Conservation (phyloP, 2,888 invertebrate species). For the Andrena hattorfiana region DNA sequence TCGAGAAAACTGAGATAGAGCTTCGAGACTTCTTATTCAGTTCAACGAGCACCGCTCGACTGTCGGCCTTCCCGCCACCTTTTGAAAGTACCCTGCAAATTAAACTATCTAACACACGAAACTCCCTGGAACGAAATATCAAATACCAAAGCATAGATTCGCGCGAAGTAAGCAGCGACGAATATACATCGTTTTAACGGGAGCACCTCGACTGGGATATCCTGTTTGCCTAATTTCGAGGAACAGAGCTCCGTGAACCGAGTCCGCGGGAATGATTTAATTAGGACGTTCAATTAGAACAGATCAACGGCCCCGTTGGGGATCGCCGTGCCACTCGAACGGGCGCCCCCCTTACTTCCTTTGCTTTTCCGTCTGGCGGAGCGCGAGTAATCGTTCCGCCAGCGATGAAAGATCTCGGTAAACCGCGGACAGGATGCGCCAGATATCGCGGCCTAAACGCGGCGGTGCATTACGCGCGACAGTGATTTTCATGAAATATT, state of each 20-base stretch:
- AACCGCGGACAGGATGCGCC: slow-evolving; percentile 2
- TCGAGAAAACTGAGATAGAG: too few species aligned
- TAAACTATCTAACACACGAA: too few species aligned
- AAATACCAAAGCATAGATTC: background rate
- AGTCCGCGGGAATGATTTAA: slow-evolving; percentile 53
- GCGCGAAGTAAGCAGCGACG: background rate
- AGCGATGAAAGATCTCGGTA: slow-evolving; percentile 22
- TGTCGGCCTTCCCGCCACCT: too few species aligned
- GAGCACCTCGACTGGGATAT: slow-evolving; percentile 32
- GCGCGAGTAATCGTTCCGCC: slow-evolving; percentile 3
- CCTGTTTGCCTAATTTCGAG: slow-evolving; percentile 43
- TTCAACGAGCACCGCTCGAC: too few species aligned
- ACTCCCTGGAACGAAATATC: too few species aligned
- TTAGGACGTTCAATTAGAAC: slow-evolving; percentile 58
- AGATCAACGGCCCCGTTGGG: slow-evolving; percentile 40
- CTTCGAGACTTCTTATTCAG: too few species aligned
- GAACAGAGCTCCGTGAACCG: slow-evolving; percentile 22
- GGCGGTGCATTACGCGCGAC: slow-evolving; percentile 16
- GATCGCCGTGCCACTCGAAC: slow-evolving; percentile 33
- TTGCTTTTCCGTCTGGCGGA: slow-evolving; percentile 18
- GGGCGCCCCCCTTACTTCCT: slow-evolving; percentile 29
- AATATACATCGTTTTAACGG: slow-evolving; percentile 27
- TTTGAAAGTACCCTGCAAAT: too few species aligned
- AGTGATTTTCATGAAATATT: slow-evolving; percentile 58
- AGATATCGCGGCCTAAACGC: slow-evolving; percentile 1